A percentile compares a stretch with the other conserved stretches of the same genome.
Evolutionary conservation across 2,888 invertebrate genomes (phyloP).

Genomic region (Ochlodes sylvanus): DNA sequence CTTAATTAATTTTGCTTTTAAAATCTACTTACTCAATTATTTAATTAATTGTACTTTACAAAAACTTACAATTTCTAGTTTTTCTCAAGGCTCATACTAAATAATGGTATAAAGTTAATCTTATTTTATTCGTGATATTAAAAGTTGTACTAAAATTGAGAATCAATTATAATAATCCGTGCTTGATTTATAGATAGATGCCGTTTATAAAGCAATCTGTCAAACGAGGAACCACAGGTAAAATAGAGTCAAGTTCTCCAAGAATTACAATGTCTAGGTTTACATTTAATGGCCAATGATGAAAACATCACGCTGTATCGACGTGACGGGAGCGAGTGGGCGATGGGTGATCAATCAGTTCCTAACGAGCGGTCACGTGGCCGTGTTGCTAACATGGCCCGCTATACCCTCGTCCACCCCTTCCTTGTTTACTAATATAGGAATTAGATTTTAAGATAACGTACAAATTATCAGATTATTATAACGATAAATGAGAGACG

Average conservation of each 20-base stretch:
- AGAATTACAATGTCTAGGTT: no score
- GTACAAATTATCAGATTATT: conserved; percentile 23
- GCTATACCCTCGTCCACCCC: conserved; percentile 35
- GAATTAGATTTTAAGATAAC: conserved; percentile 22
- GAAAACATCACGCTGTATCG: conserved; percentile 60
- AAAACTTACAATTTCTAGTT: no score
- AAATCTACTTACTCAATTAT: no score
- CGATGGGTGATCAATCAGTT: conserved; percentile 81
- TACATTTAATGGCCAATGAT: not conserved
- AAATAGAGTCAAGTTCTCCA: no score
- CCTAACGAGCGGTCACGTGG: conserved; percentile 76
- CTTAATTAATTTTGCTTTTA: no score
- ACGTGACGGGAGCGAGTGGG: conserved; percentile 54
- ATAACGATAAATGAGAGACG: conserved; percentile 2
- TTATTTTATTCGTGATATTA: no score
- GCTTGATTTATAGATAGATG: no score
- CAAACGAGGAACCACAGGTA: no score
- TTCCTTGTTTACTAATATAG: conserved; percentile 35
- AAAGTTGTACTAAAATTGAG: not conserved
- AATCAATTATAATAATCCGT: not conserved
- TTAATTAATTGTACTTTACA: no score
- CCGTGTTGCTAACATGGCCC: conserved; percentile 40
- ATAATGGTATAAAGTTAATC: no score
- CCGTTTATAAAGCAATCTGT: no score
- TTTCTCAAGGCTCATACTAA: no score